phyloP scores from a whole-genome alignment of 2,113 vertebrate genomes.

The cattle (Bos taurus) region DNA sequence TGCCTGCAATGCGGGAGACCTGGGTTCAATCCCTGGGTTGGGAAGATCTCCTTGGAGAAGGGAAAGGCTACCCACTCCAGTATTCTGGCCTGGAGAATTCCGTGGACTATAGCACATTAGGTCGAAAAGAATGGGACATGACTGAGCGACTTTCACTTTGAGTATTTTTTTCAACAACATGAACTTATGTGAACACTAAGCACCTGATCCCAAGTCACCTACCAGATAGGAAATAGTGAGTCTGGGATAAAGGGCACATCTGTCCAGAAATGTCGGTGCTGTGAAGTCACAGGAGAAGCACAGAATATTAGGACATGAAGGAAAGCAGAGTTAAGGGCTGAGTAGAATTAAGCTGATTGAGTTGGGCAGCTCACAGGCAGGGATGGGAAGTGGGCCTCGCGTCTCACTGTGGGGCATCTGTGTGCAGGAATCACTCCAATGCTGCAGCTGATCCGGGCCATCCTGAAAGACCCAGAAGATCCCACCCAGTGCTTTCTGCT shows the following conservation, averaged over 20 bases:
- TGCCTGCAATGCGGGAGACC: background rate
- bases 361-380: background rate
- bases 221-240: background rate
- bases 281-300: background rate
- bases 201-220: background rate
- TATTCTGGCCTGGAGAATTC: background rate
- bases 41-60: background rate
- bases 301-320: background rate
- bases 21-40: background rate
- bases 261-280: background rate
- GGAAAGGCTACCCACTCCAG: background rate
- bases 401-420: background rate
- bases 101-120: background rate
- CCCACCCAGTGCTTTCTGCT: conserved; percentile 80
- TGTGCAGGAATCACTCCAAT: conserved; percentile 82
- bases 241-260: background rate
- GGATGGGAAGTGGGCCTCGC: background rate
- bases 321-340: background rate
- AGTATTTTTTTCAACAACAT: background rate
- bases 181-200: background rate
- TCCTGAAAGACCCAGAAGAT: conserved; percentile 80
- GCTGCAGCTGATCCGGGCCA: conserved; percentile 80
- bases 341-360: background rate
- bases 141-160: background rate
- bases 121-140: background rate